Evolutionary conservation across 1,140 invertebrate species (phyloP).

Genomic region (Meloidogyne chitwoodi): DNA sequence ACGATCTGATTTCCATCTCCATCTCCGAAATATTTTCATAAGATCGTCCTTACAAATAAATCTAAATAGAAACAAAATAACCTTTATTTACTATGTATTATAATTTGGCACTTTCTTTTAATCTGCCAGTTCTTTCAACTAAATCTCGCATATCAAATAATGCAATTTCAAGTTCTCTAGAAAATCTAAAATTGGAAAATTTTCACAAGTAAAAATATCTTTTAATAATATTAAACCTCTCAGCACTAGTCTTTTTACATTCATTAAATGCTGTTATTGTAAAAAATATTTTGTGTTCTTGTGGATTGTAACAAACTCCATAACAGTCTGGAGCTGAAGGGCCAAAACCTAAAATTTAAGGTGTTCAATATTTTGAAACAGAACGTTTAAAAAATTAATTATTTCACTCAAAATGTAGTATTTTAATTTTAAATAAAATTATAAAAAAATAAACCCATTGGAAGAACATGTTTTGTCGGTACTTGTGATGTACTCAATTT

Average conservation of each 20-base stretch:
- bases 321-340: constrained; percentile 63
- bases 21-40: too few species aligned
- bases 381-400: too few species aligned
- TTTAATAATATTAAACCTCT: constrained; percentile 14
- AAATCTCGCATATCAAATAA: constrained; percentile 45
- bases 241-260: constrained; percentile 60
- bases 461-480: constrained; percentile 24
- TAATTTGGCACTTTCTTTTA: constrained; percentile 6
- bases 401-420: too few species aligned
- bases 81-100: not conserved
- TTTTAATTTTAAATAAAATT: constrained; percentile 40
- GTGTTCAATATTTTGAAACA: too few species aligned
- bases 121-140: constrained; percentile 27
- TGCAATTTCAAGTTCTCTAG: constrained; percentile 38
- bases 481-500: constrained; percentile 53
- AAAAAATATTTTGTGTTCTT: constrained; percentile 59
- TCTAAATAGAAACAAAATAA: not conserved
- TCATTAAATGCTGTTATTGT: constrained; percentile 61
- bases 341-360: constrained; percentile 57
- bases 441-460: constrained; percentile 6
- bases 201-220: not conserved
- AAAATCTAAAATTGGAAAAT: constrained; percentile 23
- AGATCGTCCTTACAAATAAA: not conserved
- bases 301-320: constrained; percentile 64
- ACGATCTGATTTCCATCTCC: too few species aligned